phyloP scores from a whole-genome alignment of 2,797 vertebrate species.

The Etheostoma perlongum region DNA sequence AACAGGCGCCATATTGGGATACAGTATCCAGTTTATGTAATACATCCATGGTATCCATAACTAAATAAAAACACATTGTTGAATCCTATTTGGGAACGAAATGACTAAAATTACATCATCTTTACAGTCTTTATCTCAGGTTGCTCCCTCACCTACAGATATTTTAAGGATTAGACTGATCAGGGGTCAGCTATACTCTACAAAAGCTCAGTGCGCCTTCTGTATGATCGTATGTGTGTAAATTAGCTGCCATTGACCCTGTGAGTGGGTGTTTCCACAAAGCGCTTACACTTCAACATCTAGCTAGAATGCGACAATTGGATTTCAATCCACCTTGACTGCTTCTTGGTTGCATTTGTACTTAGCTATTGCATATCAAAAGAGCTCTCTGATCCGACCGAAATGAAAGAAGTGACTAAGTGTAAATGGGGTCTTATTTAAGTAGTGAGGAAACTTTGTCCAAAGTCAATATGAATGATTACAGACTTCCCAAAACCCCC shows the following conservation, averaged over 20 bases:
- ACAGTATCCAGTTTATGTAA: no score
- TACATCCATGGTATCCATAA: not conserved
- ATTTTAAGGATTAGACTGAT: not conserved
- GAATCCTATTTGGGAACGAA: not conserved
- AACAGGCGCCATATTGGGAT: no score
- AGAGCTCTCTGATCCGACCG: not conserved
- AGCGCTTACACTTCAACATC: not conserved
- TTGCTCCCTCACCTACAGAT: not conserved
- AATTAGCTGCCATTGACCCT: not conserved
- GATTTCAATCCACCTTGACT: slow-evolving; percentile 17
- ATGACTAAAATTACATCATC: not conserved
- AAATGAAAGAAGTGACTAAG: not conserved
- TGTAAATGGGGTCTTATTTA: slow-evolving; percentile 1
- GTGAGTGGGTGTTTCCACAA: not conserved
- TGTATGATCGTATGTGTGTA: not conserved
- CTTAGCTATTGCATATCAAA: not conserved
- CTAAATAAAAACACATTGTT: not conserved
- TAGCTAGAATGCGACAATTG: not conserved
- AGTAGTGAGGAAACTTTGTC: slow-evolving; percentile 4
- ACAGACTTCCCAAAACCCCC: slow-evolving; percentile 17
- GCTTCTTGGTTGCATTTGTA: not conserved
- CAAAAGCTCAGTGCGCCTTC: not conserved
- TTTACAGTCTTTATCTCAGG: not conserved
- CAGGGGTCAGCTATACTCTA: not conserved
- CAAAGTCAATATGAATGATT: slow-evolving; percentile 1